Base-by-base conservation (phyloP, 92 coral and sea anemone genomes). In the Porites divaricata region DNA sequence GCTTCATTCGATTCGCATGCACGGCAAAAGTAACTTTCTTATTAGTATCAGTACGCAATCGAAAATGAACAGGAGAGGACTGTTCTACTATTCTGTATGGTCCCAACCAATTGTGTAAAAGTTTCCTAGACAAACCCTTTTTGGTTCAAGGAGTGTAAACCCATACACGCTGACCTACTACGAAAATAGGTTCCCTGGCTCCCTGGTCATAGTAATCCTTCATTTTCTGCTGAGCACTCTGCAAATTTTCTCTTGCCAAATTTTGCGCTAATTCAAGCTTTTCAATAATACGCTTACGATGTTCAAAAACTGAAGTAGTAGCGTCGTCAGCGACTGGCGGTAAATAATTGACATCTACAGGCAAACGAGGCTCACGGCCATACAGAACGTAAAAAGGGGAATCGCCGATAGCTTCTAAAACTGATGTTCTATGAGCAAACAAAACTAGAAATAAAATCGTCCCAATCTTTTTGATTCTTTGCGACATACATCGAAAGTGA, bases 401-500 rank as follows among this genome's bases (percentile, higher is more conserved):
- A 19, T 89, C 89, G 0, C 70, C 49, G 9, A 76, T 85, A 2
- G 89, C 74, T 8, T 69, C 83, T 4, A 25, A 63, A 45, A 69
- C 63, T 0, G 89, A 72, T 1, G 89, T 77, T 12, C 85, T 63
- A 61, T 88, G 84, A 1, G 84, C 84, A 11, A 83, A 88, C 54
- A 88, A 76, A 76, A 77, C 59, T 1, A 23, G 50, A 1, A 25
- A 68, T 19, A 26, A 26, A 26, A 26, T 26, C 35, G 35, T 26
- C 35, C 35, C 3, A 26, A 2, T 26, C 35, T 3, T 26, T 26
- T 26, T 26, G 3, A 26, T 26, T 26, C 2, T 26, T 26, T 26
- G 35, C 1, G 8, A 78, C 89, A 73, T 70, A 84, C 92, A 89
- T 89, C n/a, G 92, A 89, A n/a, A n/a, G n/a, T n/a, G n/a, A n/a